A percentile compares a stretch with the other conserved stretches of the same genome.
phyloP scores from a whole-genome alignment of 1,140 invertebrate species.

The Phymorhynchus buccinoides region DNA sequence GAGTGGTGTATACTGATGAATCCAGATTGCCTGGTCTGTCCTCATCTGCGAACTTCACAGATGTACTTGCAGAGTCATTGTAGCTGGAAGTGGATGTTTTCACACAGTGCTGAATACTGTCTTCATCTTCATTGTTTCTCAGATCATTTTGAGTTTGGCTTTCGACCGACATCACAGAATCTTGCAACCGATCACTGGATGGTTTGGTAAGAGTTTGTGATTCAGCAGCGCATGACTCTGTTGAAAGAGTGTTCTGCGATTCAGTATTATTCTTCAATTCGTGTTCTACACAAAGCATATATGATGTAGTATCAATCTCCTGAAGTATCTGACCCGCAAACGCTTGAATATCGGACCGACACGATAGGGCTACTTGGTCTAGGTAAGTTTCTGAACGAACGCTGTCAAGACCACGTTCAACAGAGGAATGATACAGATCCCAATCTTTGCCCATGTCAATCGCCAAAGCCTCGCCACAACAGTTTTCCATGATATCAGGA shows the following conservation, averaged over 20 bases:
- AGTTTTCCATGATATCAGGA: neutral
- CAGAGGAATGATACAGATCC: neutral
- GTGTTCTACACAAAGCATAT: neutral
- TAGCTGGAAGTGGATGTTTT: neutral
- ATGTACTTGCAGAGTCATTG: neutral
- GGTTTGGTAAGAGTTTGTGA: neutral
- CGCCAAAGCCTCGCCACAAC: neutral
- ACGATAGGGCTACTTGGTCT: neutral
- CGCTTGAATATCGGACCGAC: neutral
- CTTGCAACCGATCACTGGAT: neutral
- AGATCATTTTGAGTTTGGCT: neutral
- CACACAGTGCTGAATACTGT: neutral
- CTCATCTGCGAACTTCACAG: no score
- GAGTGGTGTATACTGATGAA: neutral
- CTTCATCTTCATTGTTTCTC: neutral
- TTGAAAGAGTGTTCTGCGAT: neutral
- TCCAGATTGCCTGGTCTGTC: neutral
- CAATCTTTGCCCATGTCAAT: neutral
- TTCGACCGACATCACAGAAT: neutral
- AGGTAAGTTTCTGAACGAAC: neutral
- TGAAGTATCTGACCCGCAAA: neutral
- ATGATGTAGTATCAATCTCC: neutral
- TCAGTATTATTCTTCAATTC: neutral
- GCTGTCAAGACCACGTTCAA: neutral
- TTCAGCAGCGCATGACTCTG: neutral